phyloP scores from a whole-genome alignment of 2,888 invertebrate genomes.

The Lamellibrachia columna region DNA sequence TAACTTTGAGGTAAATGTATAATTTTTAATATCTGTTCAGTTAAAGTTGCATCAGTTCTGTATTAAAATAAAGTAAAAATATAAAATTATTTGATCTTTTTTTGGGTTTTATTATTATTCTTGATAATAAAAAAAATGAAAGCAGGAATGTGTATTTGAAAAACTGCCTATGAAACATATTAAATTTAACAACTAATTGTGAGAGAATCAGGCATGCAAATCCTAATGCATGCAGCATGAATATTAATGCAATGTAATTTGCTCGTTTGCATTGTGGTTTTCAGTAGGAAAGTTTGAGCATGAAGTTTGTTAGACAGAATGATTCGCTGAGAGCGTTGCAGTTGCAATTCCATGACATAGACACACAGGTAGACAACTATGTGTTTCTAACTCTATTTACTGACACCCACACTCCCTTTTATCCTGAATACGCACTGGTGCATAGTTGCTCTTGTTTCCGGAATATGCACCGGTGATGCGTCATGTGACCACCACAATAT shows the following conservation, averaged over 20 bases:
- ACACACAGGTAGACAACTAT: constrained; percentile 11
- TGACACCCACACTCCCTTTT: background rate
- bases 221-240: background rate
- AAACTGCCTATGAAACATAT: background rate
- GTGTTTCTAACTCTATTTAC: background rate
- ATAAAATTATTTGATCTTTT: background rate
- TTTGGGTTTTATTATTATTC: background rate
- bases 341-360: constrained; percentile 5
- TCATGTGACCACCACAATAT: too few relatives aligned
- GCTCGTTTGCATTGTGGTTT: constrained; percentile 6
- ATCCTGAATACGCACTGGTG: background rate
- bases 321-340: background rate
- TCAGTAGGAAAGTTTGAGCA: background rate
- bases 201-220: background rate
- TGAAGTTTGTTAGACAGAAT: background rate
- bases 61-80: too few relatives aligned
- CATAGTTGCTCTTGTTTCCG: background rate
- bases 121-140: background rate
- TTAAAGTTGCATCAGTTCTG: background rate
- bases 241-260: background rate
- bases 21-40: background rate
- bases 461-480: background rate
- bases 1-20: background rate
- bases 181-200: background rate
- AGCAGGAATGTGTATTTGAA: background rate